A percentile compares a stretch with the other conserved stretches of the same genome.
Conservation (phyloP, 2,797 vertebrate genomes). For the Betta splendens region DNA sequence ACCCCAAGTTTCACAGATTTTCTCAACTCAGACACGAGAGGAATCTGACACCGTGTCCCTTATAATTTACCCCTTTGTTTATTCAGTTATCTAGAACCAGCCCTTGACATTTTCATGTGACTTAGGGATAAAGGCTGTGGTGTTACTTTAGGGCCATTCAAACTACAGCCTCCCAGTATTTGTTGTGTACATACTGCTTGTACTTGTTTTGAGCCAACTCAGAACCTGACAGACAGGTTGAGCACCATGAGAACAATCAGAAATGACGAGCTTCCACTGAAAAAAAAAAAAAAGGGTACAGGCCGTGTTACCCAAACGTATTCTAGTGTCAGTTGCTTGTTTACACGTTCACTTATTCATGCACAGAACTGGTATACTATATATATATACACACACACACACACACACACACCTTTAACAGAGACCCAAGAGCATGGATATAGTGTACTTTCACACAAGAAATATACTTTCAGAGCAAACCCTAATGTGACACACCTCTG, state of each 20-base stretch:
- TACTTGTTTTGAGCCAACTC: not conserved
- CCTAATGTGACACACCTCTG: slow-evolving; percentile 9
- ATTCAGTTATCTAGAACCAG: not conserved
- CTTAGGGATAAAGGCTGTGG: not conserved
- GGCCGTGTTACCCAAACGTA: not conserved
- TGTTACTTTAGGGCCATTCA: not conserved
- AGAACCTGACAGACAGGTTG: slow-evolving; percentile 64
- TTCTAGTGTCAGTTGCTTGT: not conserved
- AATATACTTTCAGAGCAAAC: too few relatives aligned
- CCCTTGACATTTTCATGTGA: not conserved
- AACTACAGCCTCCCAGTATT: not conserved
- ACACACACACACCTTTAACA: too few relatives aligned
- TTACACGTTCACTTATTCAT: not conserved
- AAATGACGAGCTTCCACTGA: slow-evolving; percentile 20
- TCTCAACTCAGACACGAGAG: too few relatives aligned
- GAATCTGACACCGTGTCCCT: too few relatives aligned
- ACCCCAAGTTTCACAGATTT: too few relatives aligned
- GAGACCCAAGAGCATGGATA: not conserved
- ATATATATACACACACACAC: too few relatives aligned
- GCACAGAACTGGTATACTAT: too few relatives aligned
- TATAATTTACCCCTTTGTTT: not conserved
- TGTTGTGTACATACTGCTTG: slow-evolving; percentile 18
- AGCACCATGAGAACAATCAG: slow-evolving; percentile 1
- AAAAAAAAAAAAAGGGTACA: too few relatives aligned
- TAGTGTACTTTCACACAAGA: not conserved